These are phyloP conservation scores for Myotis myotis DNA, from an alignment of 2,797 vertebrate species.

Conservation along the genomic window DNA sequence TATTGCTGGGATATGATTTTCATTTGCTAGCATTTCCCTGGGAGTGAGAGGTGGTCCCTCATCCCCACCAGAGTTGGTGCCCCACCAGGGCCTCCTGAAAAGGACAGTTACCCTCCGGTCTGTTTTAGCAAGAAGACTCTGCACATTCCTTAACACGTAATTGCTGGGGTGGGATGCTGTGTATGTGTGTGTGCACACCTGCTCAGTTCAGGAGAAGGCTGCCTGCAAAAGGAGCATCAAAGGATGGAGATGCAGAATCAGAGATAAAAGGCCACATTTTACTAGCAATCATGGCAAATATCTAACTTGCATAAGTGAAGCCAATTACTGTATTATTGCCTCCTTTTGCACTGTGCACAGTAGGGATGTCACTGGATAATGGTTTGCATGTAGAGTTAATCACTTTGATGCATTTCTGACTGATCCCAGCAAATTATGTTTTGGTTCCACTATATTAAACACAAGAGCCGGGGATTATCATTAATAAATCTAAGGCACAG, in stretches of 20 bases:
- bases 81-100: not conserved
- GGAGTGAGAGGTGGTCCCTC: not conserved
- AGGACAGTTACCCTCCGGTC: not conserved
- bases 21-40: not conserved
- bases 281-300: slow-evolving; percentile 87
- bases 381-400: slow-evolving; percentile 93
- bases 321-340: slow-evolving; percentile 91
- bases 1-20: not conserved
- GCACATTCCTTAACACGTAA: slow-evolving; percentile 20
- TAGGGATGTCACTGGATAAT: slow-evolving; percentile 91
- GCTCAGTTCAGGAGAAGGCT: slow-evolving; percentile 40
- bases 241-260: slow-evolving; percentile 74
- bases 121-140: slow-evolving; percentile 6
- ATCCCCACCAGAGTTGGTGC: not conserved
- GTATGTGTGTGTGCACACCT: fast-evolving
- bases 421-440: slow-evolving; percentile 92
- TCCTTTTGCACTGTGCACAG: slow-evolving; percentile 89
- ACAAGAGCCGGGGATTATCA: slow-evolving; percentile 91
- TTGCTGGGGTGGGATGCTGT: not conserved
- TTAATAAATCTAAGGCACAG: slow-evolving; percentile 92
- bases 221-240: slow-evolving; percentile 63
- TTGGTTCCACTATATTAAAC: slow-evolving; percentile 92
- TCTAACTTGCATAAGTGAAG: slow-evolving; percentile 88
- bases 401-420: slow-evolving; percentile 92
- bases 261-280: slow-evolving; percentile 85